phyloP scores from a whole-genome alignment of 1,140 invertebrate species.

The Ruditapes philippinarum region DNA sequence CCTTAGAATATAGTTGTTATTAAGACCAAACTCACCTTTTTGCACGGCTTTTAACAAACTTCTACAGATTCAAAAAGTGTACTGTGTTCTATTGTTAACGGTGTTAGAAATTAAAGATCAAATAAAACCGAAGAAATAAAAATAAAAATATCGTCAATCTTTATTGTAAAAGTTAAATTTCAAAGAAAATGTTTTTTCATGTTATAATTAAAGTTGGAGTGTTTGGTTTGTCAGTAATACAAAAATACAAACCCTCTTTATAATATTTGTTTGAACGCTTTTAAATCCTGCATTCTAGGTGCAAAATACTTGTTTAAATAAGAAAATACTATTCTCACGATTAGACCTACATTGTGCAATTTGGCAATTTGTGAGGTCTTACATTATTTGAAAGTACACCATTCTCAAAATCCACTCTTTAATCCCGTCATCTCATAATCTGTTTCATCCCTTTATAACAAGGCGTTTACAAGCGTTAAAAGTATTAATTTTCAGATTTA shows the following conservation, averaged over 20 bases:
- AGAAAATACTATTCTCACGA: neutral
- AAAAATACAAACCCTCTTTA: neutral
- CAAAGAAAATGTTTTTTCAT: too few relatives aligned
- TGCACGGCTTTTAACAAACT: too few relatives aligned
- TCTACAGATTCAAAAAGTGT: too few relatives aligned
- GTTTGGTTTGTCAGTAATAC: neutral
- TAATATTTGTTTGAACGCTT: neutral
- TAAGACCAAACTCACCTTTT: too few relatives aligned
- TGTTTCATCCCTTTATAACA: neutral
- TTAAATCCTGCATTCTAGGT: neutral
- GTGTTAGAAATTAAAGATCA: too few relatives aligned
- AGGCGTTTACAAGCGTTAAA: neutral
- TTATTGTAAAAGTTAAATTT: too few relatives aligned
- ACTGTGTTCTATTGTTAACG: too few relatives aligned
- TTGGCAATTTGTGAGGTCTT: neutral
- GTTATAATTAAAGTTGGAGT: too few relatives aligned
- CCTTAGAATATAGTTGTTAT: too few relatives aligned
- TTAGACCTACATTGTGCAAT: neutral
- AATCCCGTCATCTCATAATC: neutral
- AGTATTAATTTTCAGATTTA: slow-evolving; percentile 9
- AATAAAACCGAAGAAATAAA: too few relatives aligned
- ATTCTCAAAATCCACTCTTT: neutral
- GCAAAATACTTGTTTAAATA: neutral
- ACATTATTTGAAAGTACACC: too few relatives aligned
- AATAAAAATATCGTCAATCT: too few relatives aligned